Base-by-base conservation (phyloP, 2,888 invertebrate species). In the Zaprionus lineosus region DNA sequence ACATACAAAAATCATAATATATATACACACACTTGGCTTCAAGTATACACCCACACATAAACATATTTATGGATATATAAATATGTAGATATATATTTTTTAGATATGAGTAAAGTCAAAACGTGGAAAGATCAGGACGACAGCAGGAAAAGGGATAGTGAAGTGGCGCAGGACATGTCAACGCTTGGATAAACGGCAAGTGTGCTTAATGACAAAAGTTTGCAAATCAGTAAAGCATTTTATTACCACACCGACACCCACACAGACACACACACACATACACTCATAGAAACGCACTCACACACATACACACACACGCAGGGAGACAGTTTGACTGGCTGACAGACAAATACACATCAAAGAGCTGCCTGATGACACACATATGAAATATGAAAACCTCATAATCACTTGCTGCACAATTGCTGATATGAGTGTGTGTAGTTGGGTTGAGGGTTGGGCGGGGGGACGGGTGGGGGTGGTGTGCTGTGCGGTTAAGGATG, bases 181-280 rank as follows among this genome's bases (percentile, higher is more conserved):
- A 51, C 33, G 48, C 24, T 53, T 41, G 64, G 43, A 47, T 59
- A 62, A 63, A 51, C 74, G 40, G 44, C 84, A 66, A 74, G 71
- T 76, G 84, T 79, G 71, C 74, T 68, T 79, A 79, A 79, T 79
- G 78, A 76, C 74, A 83, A 83, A 79, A 79, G 63, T 79, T 79
- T 83, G 71, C 58, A 71, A 83, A 83, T 79, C 81, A 76, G 60
- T 57, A 75, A 70, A 70, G 61, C 67, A 78, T 69, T 77, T 77
- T 78, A 77, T 77, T 78, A 57, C 63, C 65, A 46, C 77, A 69
- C 61, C 56, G 33, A 43, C 37, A 48, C 33, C 4, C 12, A 24
- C 26, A 41, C 31, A 43, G 8, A 36, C 7, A 44, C 18, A 34
- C 28, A 51, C 15, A 11, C 8, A 29, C 26, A n/a, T n/a, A n/a